Evolutionary conservation across 2,113 vertebrate species (phyloP), one percentile per base, ranked within the genome.

Genomic region (Tichodroma muraria): DNA sequence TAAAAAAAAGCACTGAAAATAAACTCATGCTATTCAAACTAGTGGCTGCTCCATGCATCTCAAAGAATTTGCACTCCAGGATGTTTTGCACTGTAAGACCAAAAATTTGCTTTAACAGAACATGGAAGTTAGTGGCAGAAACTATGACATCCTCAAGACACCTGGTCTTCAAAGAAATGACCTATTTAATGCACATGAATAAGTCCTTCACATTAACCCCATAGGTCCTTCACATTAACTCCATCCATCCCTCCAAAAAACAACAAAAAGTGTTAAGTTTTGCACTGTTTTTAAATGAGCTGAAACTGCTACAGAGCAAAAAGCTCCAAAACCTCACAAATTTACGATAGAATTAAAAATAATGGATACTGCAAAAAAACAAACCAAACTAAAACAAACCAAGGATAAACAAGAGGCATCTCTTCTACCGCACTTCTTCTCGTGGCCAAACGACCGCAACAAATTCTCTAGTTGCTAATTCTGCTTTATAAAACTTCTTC

Each of bases 1-100:
- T 42, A 82, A 65, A 77, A 89, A 94, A n/a, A 93, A 96, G 78
- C 73, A 88, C 68, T 69, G 82, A 86, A 68, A 87, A 94, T 47
- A 90, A 91, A 60, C 56, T 65, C 72, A 73, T 13, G 57, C 22
- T 77, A 71, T 83, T 96, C 69, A 52, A 96, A 90, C 57, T 27
- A 95, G 40, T 38, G 57, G 63, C n/a, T 89, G 31, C 6, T 75
- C 72, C 3, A 4, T 33, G 66, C 59, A 86, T 87, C 91, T 35
- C 49, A 11, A 97, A 96, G 69, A 79, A 88, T 68, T 44, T 70
- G 37, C 71, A 54, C 24, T 92, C 60, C 56, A 89, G 24, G n/a
- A 83, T 30, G 57, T n/a, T 69, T 68, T 61, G 65, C 88, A 52
- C 40, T 3, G 79, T 44, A 38, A 57, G 80, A 89, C 56, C 71